Evolutionary conservation across 2,113 vertebrate species (phyloP).

Genomic region (Neotoma lepida): DNA sequence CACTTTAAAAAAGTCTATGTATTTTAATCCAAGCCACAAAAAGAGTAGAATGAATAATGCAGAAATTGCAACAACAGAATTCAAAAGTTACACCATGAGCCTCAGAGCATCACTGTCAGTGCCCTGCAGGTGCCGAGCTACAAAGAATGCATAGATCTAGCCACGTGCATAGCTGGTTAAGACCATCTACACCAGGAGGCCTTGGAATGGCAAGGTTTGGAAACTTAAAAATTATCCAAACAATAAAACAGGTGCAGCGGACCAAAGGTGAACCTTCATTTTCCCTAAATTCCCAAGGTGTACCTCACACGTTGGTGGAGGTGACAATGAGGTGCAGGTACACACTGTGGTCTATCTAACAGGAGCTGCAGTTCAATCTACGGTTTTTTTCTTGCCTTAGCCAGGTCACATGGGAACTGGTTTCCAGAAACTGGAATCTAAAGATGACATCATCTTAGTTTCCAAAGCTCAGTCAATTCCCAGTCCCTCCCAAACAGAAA

Average conservation of each 20-base stretch:
- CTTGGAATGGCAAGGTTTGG: background rate
- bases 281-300: background rate
- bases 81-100: background rate
- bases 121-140: background rate
- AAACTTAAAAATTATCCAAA: constrained; percentile 7
- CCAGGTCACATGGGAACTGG: background rate
- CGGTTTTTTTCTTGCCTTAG: background rate
- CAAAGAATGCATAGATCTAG: background rate
- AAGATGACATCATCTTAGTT: background rate
- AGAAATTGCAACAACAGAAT: background rate
- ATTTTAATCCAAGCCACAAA: constrained; percentile 24
- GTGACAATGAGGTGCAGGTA: background rate
- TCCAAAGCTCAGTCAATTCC: background rate
- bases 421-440: background rate
- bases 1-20: constrained; percentile 2
- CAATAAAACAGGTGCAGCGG: background rate
- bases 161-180: background rate
- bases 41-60: background rate
- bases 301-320: background rate
- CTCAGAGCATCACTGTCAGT: background rate
- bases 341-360: background rate
- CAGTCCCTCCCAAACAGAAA: background rate
- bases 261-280: background rate
- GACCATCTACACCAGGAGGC: background rate
- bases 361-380: background rate